Evolutionary conservation across 2,113 vertebrate species (phyloP), one percentile per base, ranked within the genome.

Genomic region (Chaetodon auriga): DNA sequence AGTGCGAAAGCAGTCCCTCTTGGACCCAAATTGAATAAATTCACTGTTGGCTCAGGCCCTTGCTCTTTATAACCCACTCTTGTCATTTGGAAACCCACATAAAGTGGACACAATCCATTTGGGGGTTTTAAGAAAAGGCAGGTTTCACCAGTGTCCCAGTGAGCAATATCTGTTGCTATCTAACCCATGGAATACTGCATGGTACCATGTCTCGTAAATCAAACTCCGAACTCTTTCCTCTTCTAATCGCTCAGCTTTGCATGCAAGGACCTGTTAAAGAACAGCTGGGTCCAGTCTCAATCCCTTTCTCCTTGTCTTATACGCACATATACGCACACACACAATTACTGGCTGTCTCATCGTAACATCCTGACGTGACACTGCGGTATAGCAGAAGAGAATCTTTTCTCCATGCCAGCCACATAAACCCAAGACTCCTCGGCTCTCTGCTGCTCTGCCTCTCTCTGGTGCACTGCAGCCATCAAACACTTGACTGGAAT

Each of bases 401-500:
- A 87, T 85, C 55, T 81, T 46, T 74, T 30, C 66, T 76, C 80
- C 45, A 62, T 84, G 88, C 89, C 81, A 89, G 70, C 86, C 72
- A 76, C 66, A 87, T 90, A 82, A 90, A 89, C 82, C 84, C 61
- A 51, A 72, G 53, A 41, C 30, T 61, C 7, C 79, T 75, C 53
- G 7, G 41, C 79, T 65, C 57, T 82, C 85, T 70, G 25, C 38
- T 23, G 62, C 36, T 90, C 66, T 82, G 76, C 77, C 78, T 88
- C 84, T 80, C 43, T 85, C 61, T 73, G 70, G 45, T 82, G 84
- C 72, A 64, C 72, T 87, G 53, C 72, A 85, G 81, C 87, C 88
- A 88, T 94, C 88, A 93, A 92, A 94, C 91, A 93, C 90, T 93
- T 84, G 89, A 93, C 75, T 90, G 89, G 88, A 90, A 92, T 91